Evolutionary conservation across 2,113 vertebrate species (phyloP), one percentile per base, ranked within the genome.

Genomic region (Tragelaphus imberbis): DNA sequence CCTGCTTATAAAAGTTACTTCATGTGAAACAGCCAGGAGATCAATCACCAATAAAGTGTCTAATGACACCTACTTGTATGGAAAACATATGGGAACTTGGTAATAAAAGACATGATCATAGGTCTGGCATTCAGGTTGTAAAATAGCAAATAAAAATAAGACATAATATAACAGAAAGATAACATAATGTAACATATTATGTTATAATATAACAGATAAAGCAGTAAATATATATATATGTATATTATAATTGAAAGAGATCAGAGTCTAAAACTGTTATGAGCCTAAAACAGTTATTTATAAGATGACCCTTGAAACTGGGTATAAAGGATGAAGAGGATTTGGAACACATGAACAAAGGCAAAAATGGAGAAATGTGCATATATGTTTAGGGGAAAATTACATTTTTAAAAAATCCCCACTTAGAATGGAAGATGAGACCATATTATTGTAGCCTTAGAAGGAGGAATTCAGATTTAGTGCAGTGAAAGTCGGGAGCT

Each of bases 71-170:
- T 51, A 87, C 44, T 36, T 59, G 2, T 51, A 23, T 81, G n/a
- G 23, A 59, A 40, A 90, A 33, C 21, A 36, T 36, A 17, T 7
- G 21, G 12, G 44, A 90, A 92, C 16, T 89, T 36, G 21, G 15
- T 27, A 89, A n/a, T 6, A 59, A 59, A 90, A 89, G 71, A 81
- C 53, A 80, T 4, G 9, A 4, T 49, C 44, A 27, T 56, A 68
- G 5, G 23, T 51, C 40, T 88, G 23, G 21, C 56, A 84, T 59
- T 36, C 44, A 82, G 5, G 25, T 61, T 84, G 10, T 56, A 91
- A 81, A 87, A 79, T 4, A 96, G 33, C 33, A 92, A 97, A 85
- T 55, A 81, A 81, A 96, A 94, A 53, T 44, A 85, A 96, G 55
- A 61, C 11, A 36, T 27, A 85, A 81, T 84, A 47, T 65, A 58